A percentile compares a stretch with the other conserved stretches of the same genome.
phyloP scores from a whole-genome alignment of 2,888 invertebrate species.

The Sinhomidia bicolor region DNA sequence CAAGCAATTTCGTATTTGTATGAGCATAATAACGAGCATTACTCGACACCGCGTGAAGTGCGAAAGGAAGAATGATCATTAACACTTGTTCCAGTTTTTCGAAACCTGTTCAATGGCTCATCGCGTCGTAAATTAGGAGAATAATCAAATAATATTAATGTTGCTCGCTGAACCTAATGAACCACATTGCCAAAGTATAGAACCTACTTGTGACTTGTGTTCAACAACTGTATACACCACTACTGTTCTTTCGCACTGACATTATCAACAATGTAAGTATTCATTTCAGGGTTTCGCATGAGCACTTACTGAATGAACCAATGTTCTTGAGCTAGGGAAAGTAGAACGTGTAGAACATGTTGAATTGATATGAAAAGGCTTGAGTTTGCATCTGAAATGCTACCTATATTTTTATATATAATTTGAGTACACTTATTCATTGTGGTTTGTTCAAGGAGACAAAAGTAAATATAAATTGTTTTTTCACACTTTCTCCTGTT shows the following conservation, averaged over 20 bases:
- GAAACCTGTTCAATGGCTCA: neutral
- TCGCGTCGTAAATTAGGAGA: neutral
- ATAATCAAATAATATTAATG: slow-evolving; percentile 4
- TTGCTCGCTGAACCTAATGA: neutral
- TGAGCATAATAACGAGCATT: neutral
- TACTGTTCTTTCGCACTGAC: no score
- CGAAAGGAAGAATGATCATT: neutral
- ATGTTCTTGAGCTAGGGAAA: slow-evolving; percentile 58
- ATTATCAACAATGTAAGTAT: no score
- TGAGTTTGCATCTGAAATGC: no score
- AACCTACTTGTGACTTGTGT: neutral
- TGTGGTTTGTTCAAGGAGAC: no score
- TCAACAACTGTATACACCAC: no score
- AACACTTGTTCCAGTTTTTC: slow-evolving; percentile 56
- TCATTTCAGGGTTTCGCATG: neutral
- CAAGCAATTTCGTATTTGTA: neutral
- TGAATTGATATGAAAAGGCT: no score
- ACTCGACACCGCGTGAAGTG: neutral
- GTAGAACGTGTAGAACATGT: slow-evolving; percentile 17
- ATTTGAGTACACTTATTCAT: no score
- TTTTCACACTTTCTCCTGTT: neutral
- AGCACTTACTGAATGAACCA: neutral
- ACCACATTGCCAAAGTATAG: neutral
- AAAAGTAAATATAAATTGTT: no score
- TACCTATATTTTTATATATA: no score